Evolutionary conservation across 2,797 vertebrate genomes (phyloP).

Genomic region (Agapornis canus): DNA sequence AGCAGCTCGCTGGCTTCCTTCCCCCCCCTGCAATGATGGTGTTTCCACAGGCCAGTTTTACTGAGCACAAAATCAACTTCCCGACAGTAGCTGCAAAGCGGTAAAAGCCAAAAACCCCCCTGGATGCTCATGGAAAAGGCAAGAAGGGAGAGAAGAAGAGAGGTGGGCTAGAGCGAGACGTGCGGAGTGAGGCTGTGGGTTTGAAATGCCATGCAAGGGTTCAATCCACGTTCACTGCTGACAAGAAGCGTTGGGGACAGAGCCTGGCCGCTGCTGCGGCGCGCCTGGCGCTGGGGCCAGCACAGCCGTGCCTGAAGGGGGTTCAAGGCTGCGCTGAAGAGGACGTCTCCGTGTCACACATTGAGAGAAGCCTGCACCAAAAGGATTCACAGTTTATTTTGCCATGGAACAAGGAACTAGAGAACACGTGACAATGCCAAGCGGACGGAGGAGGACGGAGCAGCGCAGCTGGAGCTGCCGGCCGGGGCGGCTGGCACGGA

Average conservation of each 20-base stretch:
- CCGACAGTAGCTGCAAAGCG: neutral
- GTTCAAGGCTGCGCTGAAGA: slow-evolving; percentile 63
- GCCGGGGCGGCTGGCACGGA: slow-evolving; percentile 63
- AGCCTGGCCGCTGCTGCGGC: neutral
- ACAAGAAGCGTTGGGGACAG: slow-evolving; percentile 15
- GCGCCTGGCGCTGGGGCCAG: neutral
- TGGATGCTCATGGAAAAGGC: neutral
- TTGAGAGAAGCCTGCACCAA: slow-evolving; percentile 79
- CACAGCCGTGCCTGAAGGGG: neutral
- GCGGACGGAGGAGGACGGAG: slow-evolving; percentile 71
- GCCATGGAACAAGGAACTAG: slow-evolving; percentile 78
- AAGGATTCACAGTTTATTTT: slow-evolving; percentile 84
- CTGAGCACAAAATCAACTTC: neutral
- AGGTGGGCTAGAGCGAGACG: neutral
- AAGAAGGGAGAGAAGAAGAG: neutral
- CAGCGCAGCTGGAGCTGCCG: slow-evolving; percentile 71
- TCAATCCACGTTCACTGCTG: slow-evolving; percentile 9
- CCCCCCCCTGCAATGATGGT: neutral
- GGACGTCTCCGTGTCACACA: slow-evolving; percentile 74
- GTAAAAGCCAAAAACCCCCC: neutral
- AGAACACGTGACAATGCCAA: slow-evolving; percentile 77
- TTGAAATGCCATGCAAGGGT: slow-evolving; percentile 36
- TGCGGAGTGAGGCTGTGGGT: neutral
- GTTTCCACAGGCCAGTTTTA: neutral
- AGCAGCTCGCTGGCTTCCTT: neutral